phyloP scores from a whole-genome alignment of 2,797 vertebrate genomes.

The Enteromius radiatus region DNA sequence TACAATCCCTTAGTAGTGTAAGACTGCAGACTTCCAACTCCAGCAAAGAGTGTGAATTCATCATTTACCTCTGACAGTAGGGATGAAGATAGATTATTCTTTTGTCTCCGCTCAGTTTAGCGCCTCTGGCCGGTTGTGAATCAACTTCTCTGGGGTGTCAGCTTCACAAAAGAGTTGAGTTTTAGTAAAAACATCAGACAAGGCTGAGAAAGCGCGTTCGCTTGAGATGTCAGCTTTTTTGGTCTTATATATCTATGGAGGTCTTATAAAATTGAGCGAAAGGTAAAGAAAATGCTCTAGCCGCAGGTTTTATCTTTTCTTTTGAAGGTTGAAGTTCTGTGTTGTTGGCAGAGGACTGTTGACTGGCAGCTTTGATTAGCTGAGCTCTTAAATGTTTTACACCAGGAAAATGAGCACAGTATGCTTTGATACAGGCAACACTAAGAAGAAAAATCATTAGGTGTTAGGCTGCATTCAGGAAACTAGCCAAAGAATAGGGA shows the following conservation, averaged over 20 bases:
- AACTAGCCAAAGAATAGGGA: neutral
- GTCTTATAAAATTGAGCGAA: slow-evolving; percentile 3
- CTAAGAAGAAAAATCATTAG: neutral
- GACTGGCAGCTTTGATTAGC: slow-evolving; percentile 50
- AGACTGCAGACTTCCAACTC: slow-evolving; percentile 16
- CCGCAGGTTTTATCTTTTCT: slow-evolving; percentile 17
- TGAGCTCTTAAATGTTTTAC: slow-evolving; percentile 50
- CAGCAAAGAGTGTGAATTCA: slow-evolving; percentile 28
- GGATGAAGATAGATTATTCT: slow-evolving; percentile 34
- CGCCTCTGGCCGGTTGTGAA: slow-evolving; percentile 24
- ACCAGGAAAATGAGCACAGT: slow-evolving; percentile 35
- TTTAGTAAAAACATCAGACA: slow-evolving; percentile 32
- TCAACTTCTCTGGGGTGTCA: slow-evolving; percentile 37
- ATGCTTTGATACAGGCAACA: slow-evolving; percentile 25
- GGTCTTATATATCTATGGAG: neutral
- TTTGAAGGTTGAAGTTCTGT: neutral
- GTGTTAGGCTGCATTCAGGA: slow-evolving; percentile 15
- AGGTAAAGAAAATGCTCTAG: slow-evolving; percentile 20
- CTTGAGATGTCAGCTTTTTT: slow-evolving; percentile 4
- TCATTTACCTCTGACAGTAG: slow-evolving; percentile 33
- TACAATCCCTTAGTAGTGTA: slow-evolving; percentile 5
- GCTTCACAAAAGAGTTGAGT: slow-evolving; percentile 32
- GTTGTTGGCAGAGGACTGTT: slow-evolving; percentile 26
- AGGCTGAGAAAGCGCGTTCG: neutral
- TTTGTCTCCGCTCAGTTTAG: slow-evolving; percentile 14